Evolutionary conservation across 2,113 vertebrate genomes (phyloP).

Genomic region (Halichoeres trimaculatus): DNA sequence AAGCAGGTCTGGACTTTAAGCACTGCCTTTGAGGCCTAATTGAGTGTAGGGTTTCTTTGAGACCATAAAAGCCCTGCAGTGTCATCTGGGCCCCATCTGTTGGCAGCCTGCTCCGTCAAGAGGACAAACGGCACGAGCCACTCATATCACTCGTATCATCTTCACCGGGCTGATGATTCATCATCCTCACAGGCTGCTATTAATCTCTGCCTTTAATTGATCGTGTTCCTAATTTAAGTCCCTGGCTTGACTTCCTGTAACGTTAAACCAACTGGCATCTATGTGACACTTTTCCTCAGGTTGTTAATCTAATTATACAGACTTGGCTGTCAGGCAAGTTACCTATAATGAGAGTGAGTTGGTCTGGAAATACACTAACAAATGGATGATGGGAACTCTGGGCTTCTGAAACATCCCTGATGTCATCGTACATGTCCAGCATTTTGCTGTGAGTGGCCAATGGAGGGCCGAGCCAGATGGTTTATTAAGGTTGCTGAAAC

Average conservation of each 20-base stretch:
- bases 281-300: constrained; percentile 29
- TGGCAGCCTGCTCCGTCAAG: constrained; percentile 46
- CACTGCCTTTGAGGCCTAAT: constrained; percentile 53
- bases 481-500: constrained; percentile 20
- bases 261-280: constrained; percentile 24
- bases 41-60: constrained; percentile 61
- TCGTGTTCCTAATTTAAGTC: constrained; percentile 37
- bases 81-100: constrained; percentile 80
- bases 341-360: constrained; percentile 37
- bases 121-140: constrained; percentile 38
- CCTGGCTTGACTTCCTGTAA: not conserved
- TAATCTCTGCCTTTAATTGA: constrained; percentile 53
- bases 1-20: constrained; percentile 12
- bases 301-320: constrained; percentile 43
- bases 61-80: constrained; percentile 58
- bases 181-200: constrained; percentile 19
- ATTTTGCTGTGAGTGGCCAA: constrained; percentile 11
- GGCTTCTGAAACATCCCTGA: constrained; percentile 47
- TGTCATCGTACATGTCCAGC: constrained; percentile 28
- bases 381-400: constrained; percentile 49
- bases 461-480: constrained; percentile 53
- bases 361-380: constrained; percentile 34
- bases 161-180: constrained; percentile 18
- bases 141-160: constrained; percentile 25
- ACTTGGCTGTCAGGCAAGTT: constrained; percentile 19